phyloP scores from a whole-genome alignment of 2,888 invertebrate species.

The Ectropis crepuscularia region DNA sequence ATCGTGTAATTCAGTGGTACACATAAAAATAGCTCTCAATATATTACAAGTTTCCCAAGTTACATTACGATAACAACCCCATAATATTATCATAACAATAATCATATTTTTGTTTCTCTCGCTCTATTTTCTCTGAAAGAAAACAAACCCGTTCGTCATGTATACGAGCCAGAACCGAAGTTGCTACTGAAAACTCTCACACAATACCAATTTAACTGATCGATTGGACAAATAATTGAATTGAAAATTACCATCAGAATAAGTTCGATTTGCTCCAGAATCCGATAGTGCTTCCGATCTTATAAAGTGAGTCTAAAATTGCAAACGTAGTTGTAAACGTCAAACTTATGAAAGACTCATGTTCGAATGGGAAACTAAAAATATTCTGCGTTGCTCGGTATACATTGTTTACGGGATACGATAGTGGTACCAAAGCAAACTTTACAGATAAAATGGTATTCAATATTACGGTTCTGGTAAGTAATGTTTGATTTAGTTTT shows the following conservation, averaged over 20 bases:
- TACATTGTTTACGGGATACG: neutral
- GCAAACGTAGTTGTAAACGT: too few relatives aligned
- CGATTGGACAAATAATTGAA: neutral
- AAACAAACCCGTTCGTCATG: conserved; percentile 27
- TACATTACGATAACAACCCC: conserved; percentile 1
- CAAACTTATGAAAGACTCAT: too few relatives aligned
- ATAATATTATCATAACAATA: conserved; percentile 7
- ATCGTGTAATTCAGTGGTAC: neutral
- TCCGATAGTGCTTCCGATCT: neutral
- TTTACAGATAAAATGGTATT: neutral
- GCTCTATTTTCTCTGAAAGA: conserved; percentile 14
- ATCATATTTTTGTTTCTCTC: conserved; percentile 6
- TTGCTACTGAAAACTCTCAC: conserved; percentile 1
- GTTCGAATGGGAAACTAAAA: too few relatives aligned
- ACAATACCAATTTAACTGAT: neutral
- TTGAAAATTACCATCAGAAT: neutral
- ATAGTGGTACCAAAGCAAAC: neutral
- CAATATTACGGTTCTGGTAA: conserved; percentile 29
- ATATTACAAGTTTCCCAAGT: neutral
- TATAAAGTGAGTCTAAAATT: too few relatives aligned
- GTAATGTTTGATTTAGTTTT: conserved; percentile 55
- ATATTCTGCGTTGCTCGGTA: too few relatives aligned
- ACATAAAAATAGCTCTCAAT: neutral
- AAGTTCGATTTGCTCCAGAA: neutral
- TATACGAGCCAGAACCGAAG: conserved; percentile 23